phyloP scores from a whole-genome alignment of 2,113 vertebrate genomes.

The Polypterus senegalus region DNA sequence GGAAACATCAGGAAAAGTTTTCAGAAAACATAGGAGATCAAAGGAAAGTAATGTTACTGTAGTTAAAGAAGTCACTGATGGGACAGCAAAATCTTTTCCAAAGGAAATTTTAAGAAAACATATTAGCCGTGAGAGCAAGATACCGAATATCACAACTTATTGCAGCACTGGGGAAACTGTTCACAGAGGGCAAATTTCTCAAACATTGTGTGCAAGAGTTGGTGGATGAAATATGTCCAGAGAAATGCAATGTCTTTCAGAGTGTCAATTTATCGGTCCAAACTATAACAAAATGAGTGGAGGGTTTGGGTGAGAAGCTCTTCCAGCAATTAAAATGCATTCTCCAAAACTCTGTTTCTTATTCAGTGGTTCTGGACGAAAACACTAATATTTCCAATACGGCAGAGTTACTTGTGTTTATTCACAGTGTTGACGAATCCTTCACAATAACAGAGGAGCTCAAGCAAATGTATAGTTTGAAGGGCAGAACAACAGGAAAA shows the following conservation, averaged over 20 bases:
- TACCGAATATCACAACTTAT: conserved; percentile 22
- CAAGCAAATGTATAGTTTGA: not conserved
- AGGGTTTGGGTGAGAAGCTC: conserved; percentile 21
- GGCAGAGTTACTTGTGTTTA: conserved; percentile 21
- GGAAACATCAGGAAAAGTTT: not conserved
- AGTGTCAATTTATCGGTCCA: conserved; percentile 24
- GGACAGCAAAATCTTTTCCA: conserved; percentile 21
- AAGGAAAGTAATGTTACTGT: conserved; percentile 5
- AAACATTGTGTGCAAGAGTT: conserved; percentile 21
- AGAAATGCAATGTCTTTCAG: conserved; percentile 29
- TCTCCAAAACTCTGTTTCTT: conserved; percentile 25
- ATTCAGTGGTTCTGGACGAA: conserved; percentile 28
- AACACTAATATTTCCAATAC: conserved; percentile 25
- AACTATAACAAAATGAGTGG: conserved; percentile 23
- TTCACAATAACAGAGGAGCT: conserved; percentile 18
- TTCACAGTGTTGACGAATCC: conserved; percentile 16
- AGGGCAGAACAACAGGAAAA: conserved; percentile 7
- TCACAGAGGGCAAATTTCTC: conserved; percentile 27
- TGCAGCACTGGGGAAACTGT: conserved; percentile 24
- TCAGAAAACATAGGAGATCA: conserved; percentile 13
- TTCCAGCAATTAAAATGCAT: conserved; percentile 24
- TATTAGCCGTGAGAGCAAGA: conserved; percentile 17
- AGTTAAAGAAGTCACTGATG: conserved; percentile 15
- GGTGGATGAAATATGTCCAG: conserved; percentile 22
- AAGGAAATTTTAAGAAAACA: conserved; percentile 22